A percentile compares a stretch with the other conserved stretches of the same genome.
phyloP scores from a whole-genome alignment of 2,797 vertebrate genomes.

The Natrix natrix region DNA sequence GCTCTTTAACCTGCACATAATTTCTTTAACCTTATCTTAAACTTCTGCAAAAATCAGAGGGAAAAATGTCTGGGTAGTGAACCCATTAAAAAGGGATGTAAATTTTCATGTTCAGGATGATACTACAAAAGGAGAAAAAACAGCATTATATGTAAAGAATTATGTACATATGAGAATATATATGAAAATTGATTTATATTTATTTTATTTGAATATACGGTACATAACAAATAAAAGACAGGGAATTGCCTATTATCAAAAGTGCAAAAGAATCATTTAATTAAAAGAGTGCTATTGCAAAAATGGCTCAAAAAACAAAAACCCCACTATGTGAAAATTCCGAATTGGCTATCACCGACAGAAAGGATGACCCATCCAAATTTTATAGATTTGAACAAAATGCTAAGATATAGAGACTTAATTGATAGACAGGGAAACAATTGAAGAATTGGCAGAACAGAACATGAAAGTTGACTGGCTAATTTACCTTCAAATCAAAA shows the following conservation, averaged over 20 bases:
- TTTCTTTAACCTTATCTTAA: conserved; percentile 11
- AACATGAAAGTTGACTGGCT: too few relatives aligned
- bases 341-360: too few relatives aligned
- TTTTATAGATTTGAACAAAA: too few relatives aligned
- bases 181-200: background rate
- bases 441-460: too few relatives aligned
- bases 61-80: conserved; percentile 10
- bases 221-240: background rate
- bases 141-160: background rate
- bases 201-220: background rate
- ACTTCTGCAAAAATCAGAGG: background rate
- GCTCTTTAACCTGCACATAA: conserved; percentile 16
- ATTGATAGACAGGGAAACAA: too few relatives aligned
- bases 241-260: background rate
- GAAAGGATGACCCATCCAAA: too few relatives aligned
- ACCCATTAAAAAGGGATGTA: conserved; percentile 8
- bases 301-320: too few relatives aligned
- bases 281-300: too few relatives aligned
- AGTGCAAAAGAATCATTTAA: background rate
- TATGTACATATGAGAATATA: background rate
- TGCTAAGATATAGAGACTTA: too few relatives aligned
- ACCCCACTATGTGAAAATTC: too few relatives aligned
- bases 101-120: conserved; percentile 6
- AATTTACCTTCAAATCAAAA: too few relatives aligned
- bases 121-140: background rate